Evolutionary conservation across 2,113 vertebrate genomes (phyloP).

Genomic region (Onychorhynchus coronatus): DNA sequence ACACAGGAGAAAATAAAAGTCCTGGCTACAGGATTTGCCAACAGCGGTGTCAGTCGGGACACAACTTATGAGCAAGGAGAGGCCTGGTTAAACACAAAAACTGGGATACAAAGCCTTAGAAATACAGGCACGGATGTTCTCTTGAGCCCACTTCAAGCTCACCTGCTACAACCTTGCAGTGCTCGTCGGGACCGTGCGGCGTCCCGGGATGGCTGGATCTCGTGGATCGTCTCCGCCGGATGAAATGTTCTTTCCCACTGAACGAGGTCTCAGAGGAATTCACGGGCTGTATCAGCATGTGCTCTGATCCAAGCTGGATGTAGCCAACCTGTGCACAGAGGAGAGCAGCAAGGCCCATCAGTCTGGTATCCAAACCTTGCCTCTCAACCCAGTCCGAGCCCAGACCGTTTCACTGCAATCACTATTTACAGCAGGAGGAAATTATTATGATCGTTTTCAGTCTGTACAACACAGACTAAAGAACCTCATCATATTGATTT

Average conservation of each 20-base stretch:
- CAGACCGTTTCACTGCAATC: not conserved
- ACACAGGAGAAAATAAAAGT: not conserved
- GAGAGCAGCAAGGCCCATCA: not conserved
- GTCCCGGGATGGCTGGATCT: not conserved
- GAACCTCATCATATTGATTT: not conserved
- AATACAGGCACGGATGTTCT: not conserved
- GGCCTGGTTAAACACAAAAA: not conserved
- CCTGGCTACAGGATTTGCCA: not conserved
- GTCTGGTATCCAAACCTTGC: not conserved
- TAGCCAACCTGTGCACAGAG: slow-evolving; percentile 83
- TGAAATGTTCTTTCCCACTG: slow-evolving; percentile 81
- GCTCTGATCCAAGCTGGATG: slow-evolving; percentile 84
- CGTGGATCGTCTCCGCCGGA: slow-evolving; percentile 71
- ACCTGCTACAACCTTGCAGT: slow-evolving; percentile 85
- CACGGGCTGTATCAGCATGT: slow-evolving; percentile 85
- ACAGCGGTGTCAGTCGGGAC: not conserved
- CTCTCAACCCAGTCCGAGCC: not conserved
- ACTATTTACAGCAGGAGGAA: not conserved
- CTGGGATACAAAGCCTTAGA: not conserved
- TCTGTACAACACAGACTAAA: not conserved
- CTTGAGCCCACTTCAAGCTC: slow-evolving; percentile 40
- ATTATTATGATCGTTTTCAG: not conserved
- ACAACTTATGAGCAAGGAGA: not conserved
- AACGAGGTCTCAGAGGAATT: slow-evolving; percentile 72
- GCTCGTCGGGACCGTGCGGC: not conserved